Evolutionary conservation across 64 coral and sea anemone genomes (phyloP).

Genomic region (Actinia tenebrosa): DNA sequence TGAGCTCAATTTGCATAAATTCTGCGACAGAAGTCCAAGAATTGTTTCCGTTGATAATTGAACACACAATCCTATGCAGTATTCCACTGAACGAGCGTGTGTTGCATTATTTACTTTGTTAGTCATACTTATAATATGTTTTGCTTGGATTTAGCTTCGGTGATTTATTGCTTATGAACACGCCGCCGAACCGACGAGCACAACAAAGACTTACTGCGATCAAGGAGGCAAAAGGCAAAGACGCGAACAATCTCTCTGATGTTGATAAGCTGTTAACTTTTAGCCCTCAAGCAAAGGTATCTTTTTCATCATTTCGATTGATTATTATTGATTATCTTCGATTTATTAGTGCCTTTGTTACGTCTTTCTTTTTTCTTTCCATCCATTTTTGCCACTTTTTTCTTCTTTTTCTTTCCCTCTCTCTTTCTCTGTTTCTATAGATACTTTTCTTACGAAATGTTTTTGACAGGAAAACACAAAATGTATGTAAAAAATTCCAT

Average conservation of each 20-base stretch:
- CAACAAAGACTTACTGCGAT: background rate
- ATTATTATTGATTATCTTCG: too few relatives aligned
- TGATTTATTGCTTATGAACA: constrained; percentile 22
- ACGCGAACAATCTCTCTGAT: background rate
- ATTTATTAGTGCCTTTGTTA: too few relatives aligned
- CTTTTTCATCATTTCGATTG: background rate
- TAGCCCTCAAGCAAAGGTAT: constrained; percentile 12
- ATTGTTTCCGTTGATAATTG: background rate
- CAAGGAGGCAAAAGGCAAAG: constrained; percentile 5
- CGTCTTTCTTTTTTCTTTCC: background rate
- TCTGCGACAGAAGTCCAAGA: background rate
- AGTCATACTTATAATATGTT: background rate
- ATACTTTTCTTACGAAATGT: too few relatives aligned
- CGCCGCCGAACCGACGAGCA: constrained; percentile 11
- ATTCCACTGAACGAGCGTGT: background rate
- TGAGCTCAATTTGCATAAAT: background rate
- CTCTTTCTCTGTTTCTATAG: too few relatives aligned
- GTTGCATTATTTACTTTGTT: background rate
- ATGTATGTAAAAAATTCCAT: background rate
- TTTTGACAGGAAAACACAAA: too few relatives aligned
- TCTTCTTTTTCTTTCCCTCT: background rate
- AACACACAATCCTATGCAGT: background rate
- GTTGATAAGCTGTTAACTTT: constrained; percentile 15
- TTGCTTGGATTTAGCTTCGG: background rate
- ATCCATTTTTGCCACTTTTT: background rate